Base-by-base conservation (phyloP, 2,888 invertebrate genomes). In the Neoscelio sp. region DNA sequence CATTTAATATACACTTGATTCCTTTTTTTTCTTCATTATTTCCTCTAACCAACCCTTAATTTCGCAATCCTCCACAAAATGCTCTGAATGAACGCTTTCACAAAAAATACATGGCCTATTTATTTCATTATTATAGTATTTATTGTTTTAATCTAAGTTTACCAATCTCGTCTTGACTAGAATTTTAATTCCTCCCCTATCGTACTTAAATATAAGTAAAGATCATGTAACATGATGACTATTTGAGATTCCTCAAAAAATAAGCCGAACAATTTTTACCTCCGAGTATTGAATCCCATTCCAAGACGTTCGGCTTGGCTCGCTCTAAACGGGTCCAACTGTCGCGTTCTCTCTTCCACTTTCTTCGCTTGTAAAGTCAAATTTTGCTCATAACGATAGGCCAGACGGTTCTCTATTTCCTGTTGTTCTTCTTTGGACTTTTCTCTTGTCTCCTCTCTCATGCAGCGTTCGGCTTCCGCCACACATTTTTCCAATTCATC, bases 401-500 rank as follows among this genome's bases (percentile, higher is more conserved):
- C 96, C 68, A 93, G 89, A 48, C 93, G 91, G 80, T 94, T 94
- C 2, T 94, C 94, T 85, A 94, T 92, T 30, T 92, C 91, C 83
- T 95, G 94, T 78, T 94, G 93, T 86, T 96, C 95, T 86, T 95
- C 94, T 87, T 94, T 93, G 30, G 91, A 91, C 44, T 92, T 91
- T 50, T 91, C 84, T 2, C 88, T 89, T 0, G 87, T 87, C 12
- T 88, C 88, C 67, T 90, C 89, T 30, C 90, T 88, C 17, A 64
- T 35, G 42, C 91, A 91, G 71, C 85, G 79, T 13, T 79, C 96
- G 1, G 95, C 94, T 90, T 96, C 93, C 85, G 95, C 95, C 3
- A 98, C 98, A 87, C 96, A 96, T 81, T 95, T 94, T 91, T 99
- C 99, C 77, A 99, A 94, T 87, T 98, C 98, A 12, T 96, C 96